Evolutionary conservation across 1,140 invertebrate species (phyloP).

Genomic region (Mycetomoellerius zeteki): DNA sequence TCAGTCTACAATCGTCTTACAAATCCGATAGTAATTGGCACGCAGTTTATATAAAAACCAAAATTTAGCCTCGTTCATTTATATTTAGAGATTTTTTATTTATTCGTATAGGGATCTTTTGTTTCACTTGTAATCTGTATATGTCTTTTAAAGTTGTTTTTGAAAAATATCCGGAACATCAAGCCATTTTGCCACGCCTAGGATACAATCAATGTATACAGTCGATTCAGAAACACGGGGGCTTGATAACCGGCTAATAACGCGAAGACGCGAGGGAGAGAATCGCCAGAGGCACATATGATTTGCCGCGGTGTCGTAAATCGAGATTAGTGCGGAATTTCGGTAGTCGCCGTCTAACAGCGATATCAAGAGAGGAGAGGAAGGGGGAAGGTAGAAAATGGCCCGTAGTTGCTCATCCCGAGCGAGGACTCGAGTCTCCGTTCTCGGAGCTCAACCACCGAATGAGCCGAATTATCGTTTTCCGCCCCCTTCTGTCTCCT

Average conservation of each 20-base stretch:
- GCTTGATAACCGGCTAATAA: conserved; percentile 52
- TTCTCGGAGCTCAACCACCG: conserved; percentile 26
- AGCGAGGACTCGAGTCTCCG: conserved; percentile 31
- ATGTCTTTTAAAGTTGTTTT: neutral
- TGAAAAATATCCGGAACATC: neutral
- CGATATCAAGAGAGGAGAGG: conserved; percentile 2
- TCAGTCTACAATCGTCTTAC: too few relatives aligned
- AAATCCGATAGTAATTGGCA: too few relatives aligned
- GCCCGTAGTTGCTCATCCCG: conserved; percentile 33
- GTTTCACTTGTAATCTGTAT: too few relatives aligned
- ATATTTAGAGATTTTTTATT: too few relatives aligned
- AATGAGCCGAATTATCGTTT: conserved; percentile 64
- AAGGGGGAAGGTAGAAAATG: neutral
- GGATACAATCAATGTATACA: neutral
- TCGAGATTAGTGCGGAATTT: conserved; percentile 78
- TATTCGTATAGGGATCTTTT: too few relatives aligned
- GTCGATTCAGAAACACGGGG: conserved; percentile 1
- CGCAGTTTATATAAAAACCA: too few relatives aligned
- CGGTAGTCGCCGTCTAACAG: conserved; percentile 59
- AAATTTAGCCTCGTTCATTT: too few relatives aligned
- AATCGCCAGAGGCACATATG: conserved; percentile 66
- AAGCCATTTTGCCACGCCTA: neutral
- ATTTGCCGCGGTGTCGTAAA: conserved; percentile 79
- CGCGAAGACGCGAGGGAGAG: neutral
- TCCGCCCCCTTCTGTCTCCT: neutral